Evolutionary conservation across 1,140 invertebrate species (phyloP), one percentile per base, ranked within the genome.

Genomic region (Euwallacea fornicatus): DNA sequence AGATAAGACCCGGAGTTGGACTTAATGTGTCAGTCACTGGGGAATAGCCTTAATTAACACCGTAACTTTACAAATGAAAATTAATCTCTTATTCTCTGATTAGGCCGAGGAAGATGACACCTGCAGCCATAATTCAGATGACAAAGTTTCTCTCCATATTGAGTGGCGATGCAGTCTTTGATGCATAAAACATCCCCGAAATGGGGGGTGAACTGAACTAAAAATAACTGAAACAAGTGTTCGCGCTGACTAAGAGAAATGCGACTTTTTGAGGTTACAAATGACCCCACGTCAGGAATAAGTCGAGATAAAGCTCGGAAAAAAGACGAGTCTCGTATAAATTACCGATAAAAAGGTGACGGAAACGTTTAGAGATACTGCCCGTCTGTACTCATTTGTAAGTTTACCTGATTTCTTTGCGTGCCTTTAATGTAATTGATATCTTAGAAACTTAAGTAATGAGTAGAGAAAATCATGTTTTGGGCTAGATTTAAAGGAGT

Each of bases 31-130:
- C 50, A 46, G 63, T 65, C 63, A 65, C 63, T 42, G 41, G 63
- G 63, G 63, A 65, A 65, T 65, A 65, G 16, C 9, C 46, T 65
- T 65, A 65, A 65, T 65, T 65, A 65, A 65, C 63, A 65, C 63
- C 16, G 63, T 65, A 50, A 65, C 63, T 65, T 46, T 54, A 53
- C 41, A 65, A 65, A 65, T 65, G 63, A 54, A 65, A 53, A 65
- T 65, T 65, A 65, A 65, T 65, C 63, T 21, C 11, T 33, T 33
- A 33, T 33, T 33, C 21, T 2, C 21, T 33, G 21, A 33, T 33
- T 33, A 33, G 21, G 21, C 21, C 21, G 21, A 33, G 21, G 21
- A 33, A 33, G 21, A 33, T 33, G 21, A 33, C 21, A 33, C 21
- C 21, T 33, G 21, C 21, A 33, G 21, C 21, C 21, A 33, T 33